Evolutionary conservation across 1,140 invertebrate genomes (phyloP), one percentile per base, ranked within the genome.

Genomic region (Drosophila erecta): DNA sequence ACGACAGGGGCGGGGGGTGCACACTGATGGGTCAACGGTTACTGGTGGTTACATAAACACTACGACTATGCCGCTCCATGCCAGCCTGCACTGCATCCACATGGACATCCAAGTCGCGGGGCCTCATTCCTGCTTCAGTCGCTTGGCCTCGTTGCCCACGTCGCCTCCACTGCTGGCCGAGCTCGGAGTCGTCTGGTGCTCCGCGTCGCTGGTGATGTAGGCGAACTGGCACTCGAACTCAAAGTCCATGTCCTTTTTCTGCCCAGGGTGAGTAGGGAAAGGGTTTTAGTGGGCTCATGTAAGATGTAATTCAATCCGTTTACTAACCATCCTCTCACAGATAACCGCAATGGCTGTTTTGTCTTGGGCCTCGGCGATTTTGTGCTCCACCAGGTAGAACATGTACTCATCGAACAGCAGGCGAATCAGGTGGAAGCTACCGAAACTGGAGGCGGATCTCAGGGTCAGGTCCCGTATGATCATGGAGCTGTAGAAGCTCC

Each of bases 401-500:
- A 99, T 99, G 92, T 99, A 99, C 93, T 99, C 99, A 93, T 99
- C 98, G 93, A 98, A 99, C 20, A 99, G 94, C 73, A 99, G 94
- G 46, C 98, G 95, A 85, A 99, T 98, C 47, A 99, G 94, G 94
- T 99, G 99, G 93, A 99, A 99, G 59, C 98, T 99, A 38, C 99
- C 99, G 94, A 99, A 99, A 92, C 98, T 99, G 11, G 98, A 97
- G 22, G 99, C 98, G 74, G 98, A 99, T 86, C 98, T 94, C 51
- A 99, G 93, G 40, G 98, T 99, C 56, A 99, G 94, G 93, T 99
- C 98, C 35, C 98, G 94, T 80, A 99, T 98, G 14, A 99, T 97
- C 95, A 99, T 97, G 27, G 98, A 99, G 93, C 97, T 98, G 93
- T 99, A 99, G 94, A 99, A 99, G 62, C 97, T 99, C 99, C 99